A percentile compares a stretch with the other conserved stretches of the same genome.
These are phyloP conservation scores for Brachionus manjavacas DNA, from an alignment of 1,140 invertebrate genomes.

Conservation along the genomic window DNA sequence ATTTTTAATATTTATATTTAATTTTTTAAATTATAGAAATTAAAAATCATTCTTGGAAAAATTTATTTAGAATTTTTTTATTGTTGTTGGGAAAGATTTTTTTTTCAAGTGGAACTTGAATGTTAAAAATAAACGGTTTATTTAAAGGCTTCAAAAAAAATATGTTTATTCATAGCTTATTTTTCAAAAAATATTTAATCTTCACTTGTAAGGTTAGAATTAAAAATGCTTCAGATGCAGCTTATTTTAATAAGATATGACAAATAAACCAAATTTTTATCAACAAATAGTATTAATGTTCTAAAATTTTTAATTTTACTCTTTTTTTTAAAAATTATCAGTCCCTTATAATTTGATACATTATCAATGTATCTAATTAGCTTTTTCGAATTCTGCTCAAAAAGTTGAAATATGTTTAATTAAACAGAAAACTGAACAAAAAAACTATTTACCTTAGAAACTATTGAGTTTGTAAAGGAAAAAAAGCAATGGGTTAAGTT, in stretches of 20 bases:
- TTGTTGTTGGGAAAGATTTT: not conserved
- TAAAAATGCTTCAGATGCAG: not conserved
- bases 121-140: not conserved
- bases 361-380: too few relatives aligned
- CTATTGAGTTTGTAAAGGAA: not conserved
- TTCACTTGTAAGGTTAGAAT: not conserved
- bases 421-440: not conserved
- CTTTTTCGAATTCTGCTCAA: not conserved
- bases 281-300: too few relatives aligned
- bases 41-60: too few relatives aligned
- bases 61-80: not conserved
- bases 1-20: not conserved
- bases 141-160: not conserved
- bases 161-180: not conserved
- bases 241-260: not conserved
- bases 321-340: too few relatives aligned
- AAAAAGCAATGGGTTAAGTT: not conserved
- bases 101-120: not conserved
- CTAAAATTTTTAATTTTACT: too few relatives aligned
- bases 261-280: not conserved
- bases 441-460: not conserved
- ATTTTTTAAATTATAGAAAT: too few relatives aligned
- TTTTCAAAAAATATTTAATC: not conserved
- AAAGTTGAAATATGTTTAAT: not conserved
- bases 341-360: too few relatives aligned